phyloP scores from a whole-genome alignment of 2,797 vertebrate species.

The Onychomys torridus region DNA sequence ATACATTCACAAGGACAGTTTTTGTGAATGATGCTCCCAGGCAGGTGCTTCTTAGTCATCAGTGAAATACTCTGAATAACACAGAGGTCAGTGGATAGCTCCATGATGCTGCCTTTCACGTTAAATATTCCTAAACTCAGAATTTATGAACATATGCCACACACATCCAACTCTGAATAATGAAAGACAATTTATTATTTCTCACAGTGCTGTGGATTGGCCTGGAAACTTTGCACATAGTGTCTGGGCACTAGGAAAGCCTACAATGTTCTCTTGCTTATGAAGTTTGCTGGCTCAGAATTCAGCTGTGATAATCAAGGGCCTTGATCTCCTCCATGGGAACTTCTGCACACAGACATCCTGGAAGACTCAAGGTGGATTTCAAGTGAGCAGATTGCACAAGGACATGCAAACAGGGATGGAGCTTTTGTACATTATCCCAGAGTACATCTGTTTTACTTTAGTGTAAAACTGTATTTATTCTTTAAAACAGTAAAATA shows the following conservation, averaged over 20 bases:
- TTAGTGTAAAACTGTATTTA: slow-evolving; percentile 20
- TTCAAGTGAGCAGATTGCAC: not conserved
- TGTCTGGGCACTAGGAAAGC: not conserved
- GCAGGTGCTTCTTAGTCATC: not conserved
- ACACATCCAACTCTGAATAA: not conserved
- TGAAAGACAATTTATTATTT: not conserved
- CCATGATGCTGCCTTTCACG: not conserved
- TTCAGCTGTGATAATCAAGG: not conserved
- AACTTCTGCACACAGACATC: not conserved
- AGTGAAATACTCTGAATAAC: not conserved
- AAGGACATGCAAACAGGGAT: not conserved
- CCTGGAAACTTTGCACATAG: not conserved
- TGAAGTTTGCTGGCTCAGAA: not conserved
- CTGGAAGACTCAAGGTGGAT: not conserved
- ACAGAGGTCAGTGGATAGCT: not conserved
- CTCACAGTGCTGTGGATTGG: not conserved
- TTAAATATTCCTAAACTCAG: not conserved
- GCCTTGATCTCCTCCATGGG: not conserved
- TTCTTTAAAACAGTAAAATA: not conserved
- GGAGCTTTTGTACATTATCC: not conserved
- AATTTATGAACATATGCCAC: not conserved
- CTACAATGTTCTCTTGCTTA: not conserved
- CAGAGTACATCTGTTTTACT: not conserved
- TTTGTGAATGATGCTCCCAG: not conserved
- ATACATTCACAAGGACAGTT: not conserved